Conservation (phyloP, 2,113 vertebrate genomes). For the Aplodontia rufa region DNA sequence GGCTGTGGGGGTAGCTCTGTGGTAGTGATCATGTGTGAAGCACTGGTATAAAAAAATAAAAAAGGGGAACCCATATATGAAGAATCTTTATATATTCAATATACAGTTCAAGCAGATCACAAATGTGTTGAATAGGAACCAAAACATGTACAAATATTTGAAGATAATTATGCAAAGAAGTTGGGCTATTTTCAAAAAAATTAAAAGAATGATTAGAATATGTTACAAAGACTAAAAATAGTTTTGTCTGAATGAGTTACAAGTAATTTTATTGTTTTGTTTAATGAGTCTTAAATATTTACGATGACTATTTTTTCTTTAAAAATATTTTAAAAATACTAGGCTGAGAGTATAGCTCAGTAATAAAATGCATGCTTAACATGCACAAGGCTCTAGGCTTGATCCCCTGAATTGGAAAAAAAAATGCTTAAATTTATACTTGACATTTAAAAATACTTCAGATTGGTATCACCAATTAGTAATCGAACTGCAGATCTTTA, state of each 20-base stretch:
- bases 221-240: not conserved
- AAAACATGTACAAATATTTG: not conserved
- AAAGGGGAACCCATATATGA: not conserved
- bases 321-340: conserved; percentile 19
- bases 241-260: not conserved
- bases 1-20: not conserved
- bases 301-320: not conserved
- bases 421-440: not conserved
- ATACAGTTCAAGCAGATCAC: not conserved
- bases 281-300: not conserved
- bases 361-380: not conserved
- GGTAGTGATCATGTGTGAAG: not conserved
- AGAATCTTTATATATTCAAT: not conserved
- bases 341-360: not conserved
- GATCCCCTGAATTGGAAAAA: not conserved
- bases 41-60: not conserved
- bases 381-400: not conserved
- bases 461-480: not conserved
- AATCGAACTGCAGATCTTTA: not conserved
- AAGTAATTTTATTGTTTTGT: not conserved
- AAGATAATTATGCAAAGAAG: conserved; percentile 5
- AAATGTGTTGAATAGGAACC: not conserved
- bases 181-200: not conserved
- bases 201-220: not conserved
- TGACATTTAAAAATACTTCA: not conserved